phyloP scores from a whole-genome alignment of 2,888 invertebrate genomes.

The Diploptera punctata region DNA sequence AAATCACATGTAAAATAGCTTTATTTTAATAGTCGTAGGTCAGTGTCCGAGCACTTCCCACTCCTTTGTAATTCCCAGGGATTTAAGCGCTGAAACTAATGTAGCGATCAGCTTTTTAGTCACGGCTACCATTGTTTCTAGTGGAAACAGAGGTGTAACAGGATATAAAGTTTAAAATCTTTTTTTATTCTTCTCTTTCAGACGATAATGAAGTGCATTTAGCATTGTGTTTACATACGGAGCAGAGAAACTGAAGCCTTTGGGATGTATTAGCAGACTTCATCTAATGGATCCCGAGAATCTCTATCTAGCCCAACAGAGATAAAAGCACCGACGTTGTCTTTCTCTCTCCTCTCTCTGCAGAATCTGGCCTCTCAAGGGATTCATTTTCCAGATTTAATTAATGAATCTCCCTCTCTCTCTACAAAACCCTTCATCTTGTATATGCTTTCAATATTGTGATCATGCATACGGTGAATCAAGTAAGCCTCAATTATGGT shows the following conservation, averaged over 20 bases:
- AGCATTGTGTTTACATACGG: too few relatives aligned
- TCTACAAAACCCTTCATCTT: background rate
- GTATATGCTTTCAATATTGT: conserved; percentile 12
- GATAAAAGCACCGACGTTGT: background rate
- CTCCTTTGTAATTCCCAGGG: too few relatives aligned
- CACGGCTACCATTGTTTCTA: too few relatives aligned
- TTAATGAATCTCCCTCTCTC: conserved; percentile 8
- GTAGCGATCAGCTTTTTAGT: too few relatives aligned
- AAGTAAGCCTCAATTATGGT: conserved; percentile 15
- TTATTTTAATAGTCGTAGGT: too few relatives aligned
- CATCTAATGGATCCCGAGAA: conserved; percentile 6
- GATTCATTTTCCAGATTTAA: conserved; percentile 30
- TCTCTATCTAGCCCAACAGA: background rate
- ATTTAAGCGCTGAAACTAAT: too few relatives aligned
- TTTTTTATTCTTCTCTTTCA: too few relatives aligned
- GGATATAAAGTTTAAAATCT: too few relatives aligned
- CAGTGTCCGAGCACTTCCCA: too few relatives aligned
- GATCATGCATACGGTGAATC: background rate
- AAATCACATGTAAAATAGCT: too few relatives aligned
- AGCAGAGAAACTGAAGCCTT: too few relatives aligned
- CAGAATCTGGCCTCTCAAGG: conserved; percentile 20
- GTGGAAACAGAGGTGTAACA: background rate
- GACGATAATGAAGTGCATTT: background rate
- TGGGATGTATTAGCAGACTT: too few relatives aligned
- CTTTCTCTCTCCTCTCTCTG: background rate